These are phyloP conservation scores for Melanostoma scalare DNA, from an alignment of 2,888 invertebrate genomes.

Conservation along the genomic window DNA sequence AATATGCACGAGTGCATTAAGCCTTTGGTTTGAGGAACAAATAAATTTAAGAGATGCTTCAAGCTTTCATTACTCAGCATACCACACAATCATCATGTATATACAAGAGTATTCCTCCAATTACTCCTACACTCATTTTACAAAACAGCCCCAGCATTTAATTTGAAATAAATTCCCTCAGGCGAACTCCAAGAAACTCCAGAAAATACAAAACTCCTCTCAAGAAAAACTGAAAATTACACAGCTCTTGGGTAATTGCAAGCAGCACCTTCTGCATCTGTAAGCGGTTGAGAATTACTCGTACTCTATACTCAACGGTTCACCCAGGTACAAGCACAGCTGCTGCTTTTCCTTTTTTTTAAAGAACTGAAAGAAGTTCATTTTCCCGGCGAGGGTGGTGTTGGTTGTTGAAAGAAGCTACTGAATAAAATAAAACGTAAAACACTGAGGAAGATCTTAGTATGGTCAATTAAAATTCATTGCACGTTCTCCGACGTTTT, in stretches of 20 bases:
- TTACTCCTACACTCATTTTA: no score
- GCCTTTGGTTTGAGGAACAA: no score
- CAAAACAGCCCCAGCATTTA: constrained; percentile 62
- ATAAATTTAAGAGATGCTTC: no score
- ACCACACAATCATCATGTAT: no score
- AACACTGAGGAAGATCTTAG: constrained; percentile 27
- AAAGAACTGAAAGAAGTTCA: constrained; percentile 58
- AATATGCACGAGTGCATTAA: no score
- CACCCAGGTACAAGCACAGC: constrained; percentile 54
- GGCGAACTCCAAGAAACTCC: constrained; percentile 28
- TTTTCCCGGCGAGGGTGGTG: constrained; percentile 46
- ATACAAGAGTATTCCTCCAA: no score
- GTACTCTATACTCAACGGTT: constrained; percentile 1
- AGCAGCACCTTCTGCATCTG: constrained; percentile 58
- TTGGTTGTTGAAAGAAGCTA: not conserved
- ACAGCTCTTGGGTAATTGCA: constrained; percentile 60
- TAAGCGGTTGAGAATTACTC: constrained; percentile 35
- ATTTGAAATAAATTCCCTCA: constrained; percentile 66
- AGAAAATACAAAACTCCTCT: constrained; percentile 23
- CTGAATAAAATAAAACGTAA: not conserved
- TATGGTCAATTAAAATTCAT: constrained; percentile 71
- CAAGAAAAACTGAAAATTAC: constrained; percentile 37
- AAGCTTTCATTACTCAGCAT: no score
- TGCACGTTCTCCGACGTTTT: constrained; percentile 58
- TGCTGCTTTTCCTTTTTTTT: constrained; percentile 52